A percentile compares a stretch with the other conserved stretches of the same genome.
These are phyloP conservation scores for Alosa sapidissima DNA, from an alignment of 2,797 vertebrate genomes.

Conservation along the genomic window DNA sequence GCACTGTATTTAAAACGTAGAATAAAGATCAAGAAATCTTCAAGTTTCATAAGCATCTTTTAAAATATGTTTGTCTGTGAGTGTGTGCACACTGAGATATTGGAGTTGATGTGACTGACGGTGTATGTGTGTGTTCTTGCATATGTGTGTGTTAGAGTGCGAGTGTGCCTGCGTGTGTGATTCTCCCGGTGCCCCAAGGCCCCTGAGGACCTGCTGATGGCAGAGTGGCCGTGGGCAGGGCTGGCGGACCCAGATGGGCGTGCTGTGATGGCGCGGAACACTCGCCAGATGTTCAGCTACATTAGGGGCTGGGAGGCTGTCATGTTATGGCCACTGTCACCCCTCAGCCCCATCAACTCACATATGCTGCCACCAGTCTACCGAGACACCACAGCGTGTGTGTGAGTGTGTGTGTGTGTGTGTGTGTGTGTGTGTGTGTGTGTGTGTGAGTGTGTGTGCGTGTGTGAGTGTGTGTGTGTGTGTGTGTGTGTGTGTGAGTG, in stretches of 20 bases:
- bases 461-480: slow-evolving; percentile 28
- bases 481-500: slow-evolving; percentile 25
- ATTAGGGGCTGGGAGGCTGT: slow-evolving; percentile 74
- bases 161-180: neutral
- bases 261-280: slow-evolving; percentile 61
- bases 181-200: neutral
- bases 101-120: neutral
- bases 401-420: neutral
- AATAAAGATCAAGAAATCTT: neutral
- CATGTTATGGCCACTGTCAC: slow-evolving; percentile 66
- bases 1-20: neutral
- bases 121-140: neutral
- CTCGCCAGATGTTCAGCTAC: slow-evolving; percentile 78
- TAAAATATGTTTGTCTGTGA: neutral
- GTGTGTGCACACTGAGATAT: neutral
- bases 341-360: slow-evolving; percentile 69
- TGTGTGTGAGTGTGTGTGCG: neutral
- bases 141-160: neutral
- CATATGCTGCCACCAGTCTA: slow-evolving; percentile 71
- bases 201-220: slow-evolving; percentile 35
- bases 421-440: slow-evolving; percentile 24
- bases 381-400: slow-evolving; percentile 45
- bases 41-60: neutral
- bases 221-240: slow-evolving; percentile 61
- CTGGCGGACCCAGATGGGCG: slow-evolving; percentile 49